Conservation (phyloP, 1,140 invertebrate genomes). For the Neotoxoptera formosana region DNA sequence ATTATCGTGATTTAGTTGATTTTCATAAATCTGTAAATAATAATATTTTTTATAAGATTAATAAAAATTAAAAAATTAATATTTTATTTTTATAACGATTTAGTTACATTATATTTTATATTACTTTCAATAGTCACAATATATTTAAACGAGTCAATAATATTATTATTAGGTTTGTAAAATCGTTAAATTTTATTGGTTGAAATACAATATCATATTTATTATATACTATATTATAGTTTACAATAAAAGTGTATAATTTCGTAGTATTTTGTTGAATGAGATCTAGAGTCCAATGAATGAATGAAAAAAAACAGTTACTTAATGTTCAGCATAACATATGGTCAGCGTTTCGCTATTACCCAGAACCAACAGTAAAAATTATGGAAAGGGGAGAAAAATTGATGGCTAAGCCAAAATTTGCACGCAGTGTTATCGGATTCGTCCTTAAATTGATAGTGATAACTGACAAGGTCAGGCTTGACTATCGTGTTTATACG, state of each 20-base stretch:
- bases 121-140: neutral
- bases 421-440: constrained; percentile 5
- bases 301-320: constrained; percentile 37
- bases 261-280: constrained; percentile 44
- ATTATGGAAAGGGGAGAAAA: constrained; percentile 18
- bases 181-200: neutral
- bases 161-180: neutral
- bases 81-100: neutral
- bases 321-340: constrained; percentile 25
- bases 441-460: constrained; percentile 28
- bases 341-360: constrained; percentile 35
- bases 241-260: neutral
- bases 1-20: neutral
- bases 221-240: neutral
- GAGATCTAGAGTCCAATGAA: constrained; percentile 36
- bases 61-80: neutral
- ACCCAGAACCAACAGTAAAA: neutral
- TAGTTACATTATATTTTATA: neutral
- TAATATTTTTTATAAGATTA: neutral
- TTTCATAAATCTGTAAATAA: neutral
- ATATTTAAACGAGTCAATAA: neutral
- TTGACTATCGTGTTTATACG: neutral
- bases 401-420: neutral
- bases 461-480: constrained; percentile 24
- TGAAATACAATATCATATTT: neutral